Evolutionary conservation across 2,797 vertebrate genomes (phyloP).

Genomic region (Xenops minutus): DNA sequence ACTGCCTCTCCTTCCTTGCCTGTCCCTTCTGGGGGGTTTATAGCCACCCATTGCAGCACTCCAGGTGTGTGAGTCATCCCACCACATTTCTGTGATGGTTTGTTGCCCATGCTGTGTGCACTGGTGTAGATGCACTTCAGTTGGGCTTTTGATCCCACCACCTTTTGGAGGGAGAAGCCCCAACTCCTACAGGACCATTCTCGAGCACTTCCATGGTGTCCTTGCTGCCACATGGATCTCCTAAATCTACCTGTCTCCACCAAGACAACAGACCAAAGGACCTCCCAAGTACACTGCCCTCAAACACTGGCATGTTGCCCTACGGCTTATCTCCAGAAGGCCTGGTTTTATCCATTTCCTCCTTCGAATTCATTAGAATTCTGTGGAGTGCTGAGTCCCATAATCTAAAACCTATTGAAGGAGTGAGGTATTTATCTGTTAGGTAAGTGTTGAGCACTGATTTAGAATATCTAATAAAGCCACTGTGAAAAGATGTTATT

Average conservation of each 20-base stretch:
- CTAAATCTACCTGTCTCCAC: not conserved
- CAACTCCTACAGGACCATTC: not conserved
- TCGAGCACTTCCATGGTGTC: not conserved
- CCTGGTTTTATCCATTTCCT: not conserved
- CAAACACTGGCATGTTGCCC: not conserved
- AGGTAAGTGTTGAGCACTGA: not conserved
- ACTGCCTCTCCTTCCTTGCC: not conserved
- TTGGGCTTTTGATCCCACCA: not conserved
- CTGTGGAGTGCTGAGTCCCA: not conserved
- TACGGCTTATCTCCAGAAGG: not conserved
- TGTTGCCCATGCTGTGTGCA: not conserved
- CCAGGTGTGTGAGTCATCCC: too few species aligned
- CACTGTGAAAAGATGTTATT: conserved; percentile 19
- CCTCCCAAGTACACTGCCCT: not conserved
- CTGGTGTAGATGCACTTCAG: not conserved
- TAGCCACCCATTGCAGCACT: too few species aligned
- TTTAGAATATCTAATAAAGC: conserved; percentile 16
- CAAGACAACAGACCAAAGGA: not conserved
- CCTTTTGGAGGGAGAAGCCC: not conserved
- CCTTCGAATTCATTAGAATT: not conserved
- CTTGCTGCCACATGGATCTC: not conserved
- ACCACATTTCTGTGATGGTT: not conserved
- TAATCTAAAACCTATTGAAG: not conserved
- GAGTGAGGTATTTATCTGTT: not conserved
- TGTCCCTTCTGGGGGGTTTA: not conserved